Percentiles rank a stretch among this genome's conserved stretches.
These are phyloP conservation scores for Drosophila murphyi DNA, from an alignment of 1,140 invertebrate genomes.

Conservation along the genomic window DNA sequence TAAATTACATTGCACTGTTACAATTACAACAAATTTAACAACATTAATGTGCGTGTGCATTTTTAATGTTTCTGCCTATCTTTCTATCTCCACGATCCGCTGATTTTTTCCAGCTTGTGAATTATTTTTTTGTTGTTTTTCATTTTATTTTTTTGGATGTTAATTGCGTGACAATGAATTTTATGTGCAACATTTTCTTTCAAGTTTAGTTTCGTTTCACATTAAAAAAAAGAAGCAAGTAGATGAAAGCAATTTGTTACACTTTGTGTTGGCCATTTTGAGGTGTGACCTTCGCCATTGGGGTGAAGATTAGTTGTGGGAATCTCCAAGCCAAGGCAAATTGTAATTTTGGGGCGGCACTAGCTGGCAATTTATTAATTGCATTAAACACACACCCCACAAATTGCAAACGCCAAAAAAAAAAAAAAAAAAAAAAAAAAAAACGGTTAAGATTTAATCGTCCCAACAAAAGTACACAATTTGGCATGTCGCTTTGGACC, in stretches of 20 bases:
- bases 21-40: conserved; percentile 66
- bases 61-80: conserved; percentile 55
- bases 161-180: conserved; percentile 74
- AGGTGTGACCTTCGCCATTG: conserved; percentile 32
- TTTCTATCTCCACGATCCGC: conserved; percentile 30
- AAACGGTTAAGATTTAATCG: conserved; percentile 21
- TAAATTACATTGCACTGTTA: conserved; percentile 69
- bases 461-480: conserved; percentile 27
- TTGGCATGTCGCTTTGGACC: conserved; percentile 30
- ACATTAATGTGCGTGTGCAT: conserved; percentile 64
- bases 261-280: conserved; percentile 26
- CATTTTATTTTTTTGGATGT: conserved; percentile 17
- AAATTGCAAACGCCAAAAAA: conserved; percentile 4
- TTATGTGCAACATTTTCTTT: conserved; percentile 66
- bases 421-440: not conserved
- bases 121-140: conserved; percentile 30
- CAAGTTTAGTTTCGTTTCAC: conserved; percentile 40
- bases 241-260: conserved; percentile 35
- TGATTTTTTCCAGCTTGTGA: conserved; percentile 61
- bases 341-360: conserved; percentile 23
- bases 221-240: conserved; percentile 11
- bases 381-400: conserved; percentile 51
- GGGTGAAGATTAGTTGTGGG: conserved; percentile 19
- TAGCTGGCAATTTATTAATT: conserved; percentile 63
- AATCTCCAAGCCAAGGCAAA: conserved; percentile 30